phyloP scores from a whole-genome alignment of 2,888 invertebrate species.

The Drosophila anomelani region DNA sequence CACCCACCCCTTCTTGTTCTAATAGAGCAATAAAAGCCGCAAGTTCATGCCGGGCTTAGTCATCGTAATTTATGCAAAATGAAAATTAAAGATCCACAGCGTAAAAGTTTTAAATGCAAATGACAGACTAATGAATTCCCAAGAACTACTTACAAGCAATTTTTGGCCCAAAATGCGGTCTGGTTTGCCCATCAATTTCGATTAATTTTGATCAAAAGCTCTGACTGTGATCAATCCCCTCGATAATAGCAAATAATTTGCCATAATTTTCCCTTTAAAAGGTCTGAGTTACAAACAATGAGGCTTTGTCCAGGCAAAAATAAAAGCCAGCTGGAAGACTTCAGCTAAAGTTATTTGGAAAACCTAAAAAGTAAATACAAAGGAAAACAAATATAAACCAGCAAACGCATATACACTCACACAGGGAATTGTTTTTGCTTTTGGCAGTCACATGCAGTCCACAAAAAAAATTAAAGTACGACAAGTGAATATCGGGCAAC shows the following conservation, averaged over 20 bases:
- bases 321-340: conserved; percentile 52
- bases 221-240: conserved; percentile 27
- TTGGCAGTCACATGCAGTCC: conserved; percentile 66
- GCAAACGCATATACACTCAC: conserved; percentile 41
- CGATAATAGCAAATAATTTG: conserved; percentile 57
- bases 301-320: conserved; percentile 26
- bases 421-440: conserved; percentile 26
- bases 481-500: conserved; percentile 13
- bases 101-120: conserved; percentile 69
- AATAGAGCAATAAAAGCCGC: conserved; percentile 79
- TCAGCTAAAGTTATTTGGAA: conserved; percentile 56
- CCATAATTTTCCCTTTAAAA: conserved; percentile 53
- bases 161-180: conserved; percentile 49
- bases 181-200: conserved; percentile 57
- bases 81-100: conserved; percentile 70
- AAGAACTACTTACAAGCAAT: conserved; percentile 70
- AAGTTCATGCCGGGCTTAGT: conserved; percentile 73
- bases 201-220: conserved; percentile 48
- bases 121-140: conserved; percentile 68
- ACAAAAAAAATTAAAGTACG: conserved; percentile 38
- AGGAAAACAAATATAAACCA: conserved; percentile 42
- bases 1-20: conserved; percentile 32
- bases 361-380: conserved; percentile 53
- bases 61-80: conserved; percentile 81
- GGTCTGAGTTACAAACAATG: conserved; percentile 59